Evolutionary conservation across 2,888 invertebrate species (phyloP).

Genomic region (Palloptera scutellata): DNA sequence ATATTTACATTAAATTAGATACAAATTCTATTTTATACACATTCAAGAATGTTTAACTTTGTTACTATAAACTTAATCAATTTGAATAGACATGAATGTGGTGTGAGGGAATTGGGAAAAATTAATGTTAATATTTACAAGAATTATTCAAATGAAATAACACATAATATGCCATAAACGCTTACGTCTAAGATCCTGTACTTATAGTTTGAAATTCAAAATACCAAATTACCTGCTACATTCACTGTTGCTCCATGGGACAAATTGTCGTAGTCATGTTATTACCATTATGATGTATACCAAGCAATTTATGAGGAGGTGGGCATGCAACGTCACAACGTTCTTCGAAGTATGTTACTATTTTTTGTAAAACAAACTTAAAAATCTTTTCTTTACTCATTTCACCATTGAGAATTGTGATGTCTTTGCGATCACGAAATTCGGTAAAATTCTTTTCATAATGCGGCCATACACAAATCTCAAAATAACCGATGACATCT

Average conservation of each 20-base stretch:
- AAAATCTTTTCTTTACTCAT: conserved; percentile 59
- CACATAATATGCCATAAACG: too few species aligned
- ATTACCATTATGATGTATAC: conserved; percentile 37
- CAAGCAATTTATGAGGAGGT: conserved; percentile 53
- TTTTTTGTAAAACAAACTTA: conserved; percentile 57
- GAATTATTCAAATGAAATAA: not conserved
- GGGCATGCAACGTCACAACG: conserved; percentile 53
- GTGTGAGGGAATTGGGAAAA: not conserved
- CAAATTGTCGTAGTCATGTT: conserved; percentile 44
- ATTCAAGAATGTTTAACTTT: not conserved
- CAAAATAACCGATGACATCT: conserved; percentile 87
- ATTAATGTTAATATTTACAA: conserved; percentile 2
- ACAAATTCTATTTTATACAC: conserved; percentile 2
- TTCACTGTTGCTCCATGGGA: conserved; percentile 58
- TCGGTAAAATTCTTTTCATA: conserved; percentile 70
- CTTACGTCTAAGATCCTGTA: too few species aligned
- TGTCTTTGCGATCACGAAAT: conserved; percentile 59
- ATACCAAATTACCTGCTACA: not conserved
- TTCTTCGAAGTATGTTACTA: conserved; percentile 56
- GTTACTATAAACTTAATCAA: not conserved
- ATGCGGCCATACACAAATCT: conserved; percentile 88
- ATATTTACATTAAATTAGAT: conserved; percentile 18
- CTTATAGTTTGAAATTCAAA: too few species aligned
- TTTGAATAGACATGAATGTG: too few species aligned
- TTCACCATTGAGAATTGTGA: conserved; percentile 61